phyloP scores from a whole-genome alignment of 1,140 invertebrate genomes.

The Homarus americanus region DNA sequence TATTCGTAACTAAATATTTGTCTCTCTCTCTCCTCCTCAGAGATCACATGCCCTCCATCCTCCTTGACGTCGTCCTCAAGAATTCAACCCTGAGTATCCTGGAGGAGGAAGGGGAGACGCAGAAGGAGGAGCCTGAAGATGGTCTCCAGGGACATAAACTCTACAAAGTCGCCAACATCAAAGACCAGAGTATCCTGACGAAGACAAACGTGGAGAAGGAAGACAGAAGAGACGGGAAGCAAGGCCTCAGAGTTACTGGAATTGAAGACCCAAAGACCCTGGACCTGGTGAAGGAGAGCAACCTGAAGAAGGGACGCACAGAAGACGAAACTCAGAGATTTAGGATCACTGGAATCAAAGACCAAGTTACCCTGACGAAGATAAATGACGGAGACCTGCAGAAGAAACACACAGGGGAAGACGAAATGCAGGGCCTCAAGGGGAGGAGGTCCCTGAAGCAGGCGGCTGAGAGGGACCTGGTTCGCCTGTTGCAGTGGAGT shows the following conservation, averaged over 20 bases:
- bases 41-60: constrained; percentile 41
- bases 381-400: neutral
- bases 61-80: constrained; percentile 11
- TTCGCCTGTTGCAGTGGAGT: constrained; percentile 78
- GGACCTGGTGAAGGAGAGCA: neutral
- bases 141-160: neutral
- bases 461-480: constrained; percentile 71
- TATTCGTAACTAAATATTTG: too few relatives aligned
- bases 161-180: neutral
- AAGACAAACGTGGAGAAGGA: neutral
- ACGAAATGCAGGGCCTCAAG: neutral
- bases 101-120: neutral
- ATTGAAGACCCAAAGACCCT: too few relatives aligned
- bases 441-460: neutral
- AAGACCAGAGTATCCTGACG: neutral
- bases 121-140: neutral
- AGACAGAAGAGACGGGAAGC: neutral
- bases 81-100: constrained; percentile 22
- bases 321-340: neutral
- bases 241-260: neutral
- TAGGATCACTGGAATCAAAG: neutral
- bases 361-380: neutral
- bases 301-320: neutral
- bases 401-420: neutral
- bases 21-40: neutral